Percentiles rank a stretch among this genome's conserved stretches.
Evolutionary conservation across 2,113 vertebrate species (phyloP).

Genomic region (Syngnathus floridae): DNA sequence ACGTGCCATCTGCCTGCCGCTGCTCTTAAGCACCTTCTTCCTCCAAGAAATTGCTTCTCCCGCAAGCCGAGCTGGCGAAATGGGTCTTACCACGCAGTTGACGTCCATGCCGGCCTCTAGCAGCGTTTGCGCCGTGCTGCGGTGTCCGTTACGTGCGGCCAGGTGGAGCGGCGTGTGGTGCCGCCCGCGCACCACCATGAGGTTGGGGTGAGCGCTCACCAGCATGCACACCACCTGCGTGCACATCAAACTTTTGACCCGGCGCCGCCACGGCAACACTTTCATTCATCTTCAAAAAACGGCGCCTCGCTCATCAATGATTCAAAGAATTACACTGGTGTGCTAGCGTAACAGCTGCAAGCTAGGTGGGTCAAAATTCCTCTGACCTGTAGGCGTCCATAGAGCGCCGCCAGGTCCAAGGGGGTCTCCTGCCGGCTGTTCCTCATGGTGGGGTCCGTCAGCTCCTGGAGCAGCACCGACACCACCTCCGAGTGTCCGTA

Average conservation of each 20-base stretch:
- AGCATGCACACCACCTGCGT: conserved; percentile 85
- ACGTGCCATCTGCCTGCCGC: background rate
- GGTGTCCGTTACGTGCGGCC: conserved; percentile 93
- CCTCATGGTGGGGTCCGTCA: conserved; percentile 89
- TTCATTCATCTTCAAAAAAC: conserved; percentile 55
- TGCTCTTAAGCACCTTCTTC: background rate
- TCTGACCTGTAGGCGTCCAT: conserved; percentile 79
- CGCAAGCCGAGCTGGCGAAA: too few relatives aligned
- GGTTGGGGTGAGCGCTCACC: conserved; percentile 84
- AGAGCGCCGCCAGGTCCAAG: conserved; percentile 89
- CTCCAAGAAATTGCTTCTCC: too few relatives aligned
- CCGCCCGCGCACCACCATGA: conserved; percentile 84
- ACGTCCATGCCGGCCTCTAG: conserved; percentile 92
- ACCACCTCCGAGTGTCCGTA: conserved; percentile 95
- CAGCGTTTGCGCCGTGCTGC: conserved; percentile 81
- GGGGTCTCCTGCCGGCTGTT: conserved; percentile 90
- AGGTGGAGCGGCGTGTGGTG: conserved; percentile 92
- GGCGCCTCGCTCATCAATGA: conserved; percentile 49
- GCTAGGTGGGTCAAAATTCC: too few relatives aligned
- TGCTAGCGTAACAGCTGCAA: conserved; percentile 14
- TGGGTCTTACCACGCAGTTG: conserved; percentile 82
- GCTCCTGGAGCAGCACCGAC: conserved; percentile 85
- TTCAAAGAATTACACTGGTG: conserved; percentile 41
- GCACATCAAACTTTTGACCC: conserved; percentile 36
- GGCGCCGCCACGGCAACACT: conserved; percentile 13